A percentile compares a stretch with the other conserved stretches of the same genome.
Conservation (phyloP, 2,888 invertebrate genomes). For the Alcis repandata region DNA sequence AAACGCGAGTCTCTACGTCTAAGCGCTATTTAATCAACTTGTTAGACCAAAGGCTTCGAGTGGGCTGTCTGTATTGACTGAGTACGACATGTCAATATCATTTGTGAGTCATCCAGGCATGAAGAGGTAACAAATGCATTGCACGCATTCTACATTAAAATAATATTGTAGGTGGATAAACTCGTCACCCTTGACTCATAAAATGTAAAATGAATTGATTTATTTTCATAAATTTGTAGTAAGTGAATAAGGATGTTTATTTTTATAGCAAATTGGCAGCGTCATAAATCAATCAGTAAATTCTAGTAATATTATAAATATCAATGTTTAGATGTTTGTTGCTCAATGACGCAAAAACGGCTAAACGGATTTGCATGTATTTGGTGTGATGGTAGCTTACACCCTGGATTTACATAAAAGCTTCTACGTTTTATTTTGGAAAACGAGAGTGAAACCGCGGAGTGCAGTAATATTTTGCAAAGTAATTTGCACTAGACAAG, state of each 20-base stretch:
- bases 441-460: too few species aligned
- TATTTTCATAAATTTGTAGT: background rate
- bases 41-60: conserved; percentile 22
- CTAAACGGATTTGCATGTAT: too few species aligned
- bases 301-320: background rate
- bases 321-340: too few species aligned
- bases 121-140: conserved; percentile 35
- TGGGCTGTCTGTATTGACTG: conserved; percentile 37
- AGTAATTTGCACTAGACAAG: background rate
- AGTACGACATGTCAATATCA: conserved; percentile 38
- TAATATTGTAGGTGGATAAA: background rate
- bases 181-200: background rate
- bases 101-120: conserved; percentile 45
- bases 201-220: background rate
- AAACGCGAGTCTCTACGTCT: background rate
- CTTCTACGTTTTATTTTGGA: too few species aligned
- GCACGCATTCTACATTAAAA: background rate
- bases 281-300: background rate
- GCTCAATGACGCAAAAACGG: too few species aligned
- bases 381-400: too few species aligned
- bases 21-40: conserved; percentile 22
- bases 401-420: too few species aligned
- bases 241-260: background rate
- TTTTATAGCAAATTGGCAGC: background rate
- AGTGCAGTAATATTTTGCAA: too few species aligned